Percentiles rank a stretch among this genome's conserved stretches.
Evolutionary conservation across 2,797 vertebrate genomes (phyloP).

Genomic region (Catharus ustulatus): DNA sequence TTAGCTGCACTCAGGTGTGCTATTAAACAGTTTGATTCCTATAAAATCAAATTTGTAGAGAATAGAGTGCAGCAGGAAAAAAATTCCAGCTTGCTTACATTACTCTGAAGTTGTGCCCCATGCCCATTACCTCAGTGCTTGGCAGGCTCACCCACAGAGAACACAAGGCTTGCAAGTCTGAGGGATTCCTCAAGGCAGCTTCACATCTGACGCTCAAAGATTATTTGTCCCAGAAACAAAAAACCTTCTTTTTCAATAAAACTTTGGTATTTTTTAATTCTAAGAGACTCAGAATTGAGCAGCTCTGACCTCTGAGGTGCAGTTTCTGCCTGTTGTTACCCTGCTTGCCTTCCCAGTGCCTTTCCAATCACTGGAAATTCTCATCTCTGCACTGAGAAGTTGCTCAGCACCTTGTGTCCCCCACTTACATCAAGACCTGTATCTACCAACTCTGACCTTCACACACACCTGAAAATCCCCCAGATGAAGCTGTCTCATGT

Average conservation of each 20-base stretch:
- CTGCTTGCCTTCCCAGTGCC: background rate
- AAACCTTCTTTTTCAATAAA: background rate
- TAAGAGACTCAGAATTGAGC: background rate
- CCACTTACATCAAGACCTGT: too few relatives aligned
- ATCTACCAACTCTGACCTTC: background rate
- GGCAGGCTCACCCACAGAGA: background rate
- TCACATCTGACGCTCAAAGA: background rate
- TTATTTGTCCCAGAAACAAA: background rate
- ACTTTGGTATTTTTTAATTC: background rate
- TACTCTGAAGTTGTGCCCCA: background rate
- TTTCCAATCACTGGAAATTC: background rate
- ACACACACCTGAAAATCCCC: background rate
- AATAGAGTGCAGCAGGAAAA: background rate
- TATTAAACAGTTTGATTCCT: background rate
- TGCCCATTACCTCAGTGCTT: background rate
- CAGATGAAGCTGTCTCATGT: background rate
- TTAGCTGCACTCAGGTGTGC: background rate
- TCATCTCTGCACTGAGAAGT: background rate
- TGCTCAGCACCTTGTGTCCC: background rate
- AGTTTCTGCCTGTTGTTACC: background rate
- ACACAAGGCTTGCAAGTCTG: background rate
- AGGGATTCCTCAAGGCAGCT: background rate
- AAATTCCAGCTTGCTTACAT: background rate
- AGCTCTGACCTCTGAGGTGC: background rate
- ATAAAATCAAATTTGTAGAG: background rate